Evolutionary conservation across 2,888 invertebrate genomes (phyloP).

Genomic region (Diaprepes abbreviatus): DNA sequence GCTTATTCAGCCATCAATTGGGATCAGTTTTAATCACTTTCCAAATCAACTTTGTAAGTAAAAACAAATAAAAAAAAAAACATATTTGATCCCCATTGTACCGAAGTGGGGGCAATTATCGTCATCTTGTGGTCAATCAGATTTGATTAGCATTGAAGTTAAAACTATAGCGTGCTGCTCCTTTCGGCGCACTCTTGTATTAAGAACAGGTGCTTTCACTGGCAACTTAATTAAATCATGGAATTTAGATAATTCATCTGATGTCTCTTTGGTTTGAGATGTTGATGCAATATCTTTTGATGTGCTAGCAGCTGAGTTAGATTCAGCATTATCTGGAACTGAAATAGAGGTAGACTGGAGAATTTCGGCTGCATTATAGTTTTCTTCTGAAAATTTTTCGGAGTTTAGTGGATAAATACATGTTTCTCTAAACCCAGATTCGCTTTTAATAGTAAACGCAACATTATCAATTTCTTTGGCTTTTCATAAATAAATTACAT

Average conservation of each 20-base stretch:
- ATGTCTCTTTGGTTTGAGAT: neutral
- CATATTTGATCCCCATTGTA: too few relatives aligned
- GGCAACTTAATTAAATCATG: neutral
- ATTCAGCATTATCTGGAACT: neutral
- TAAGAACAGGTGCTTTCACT: neutral
- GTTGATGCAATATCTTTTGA: neutral
- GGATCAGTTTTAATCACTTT: too few relatives aligned
- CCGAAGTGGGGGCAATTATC: too few relatives aligned
- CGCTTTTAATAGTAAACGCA: slow-evolving; percentile 58
- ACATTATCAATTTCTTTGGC: slow-evolving; percentile 46
- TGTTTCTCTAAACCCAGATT: slow-evolving; percentile 59
- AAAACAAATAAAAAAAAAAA: too few relatives aligned
- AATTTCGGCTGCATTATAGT: slow-evolving; percentile 38
- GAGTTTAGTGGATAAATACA: slow-evolving; percentile 59
- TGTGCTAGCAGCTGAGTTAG: neutral
- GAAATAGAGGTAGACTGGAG: neutral
- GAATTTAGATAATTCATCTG: neutral
- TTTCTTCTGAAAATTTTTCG: slow-evolving; percentile 51
- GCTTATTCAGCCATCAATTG: too few relatives aligned
- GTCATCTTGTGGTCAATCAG: too few relatives aligned
- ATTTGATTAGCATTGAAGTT: slow-evolving; percentile 48
- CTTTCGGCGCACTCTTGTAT: slow-evolving; percentile 24
- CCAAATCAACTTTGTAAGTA: too few relatives aligned
- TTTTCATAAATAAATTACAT: slow-evolving; percentile 58
- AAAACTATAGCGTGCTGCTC: slow-evolving; percentile 41